These are phyloP conservation scores for Acinonyx jubatus DNA, from an alignment of 2,113 vertebrate genomes.

Conservation along the genomic window DNA sequence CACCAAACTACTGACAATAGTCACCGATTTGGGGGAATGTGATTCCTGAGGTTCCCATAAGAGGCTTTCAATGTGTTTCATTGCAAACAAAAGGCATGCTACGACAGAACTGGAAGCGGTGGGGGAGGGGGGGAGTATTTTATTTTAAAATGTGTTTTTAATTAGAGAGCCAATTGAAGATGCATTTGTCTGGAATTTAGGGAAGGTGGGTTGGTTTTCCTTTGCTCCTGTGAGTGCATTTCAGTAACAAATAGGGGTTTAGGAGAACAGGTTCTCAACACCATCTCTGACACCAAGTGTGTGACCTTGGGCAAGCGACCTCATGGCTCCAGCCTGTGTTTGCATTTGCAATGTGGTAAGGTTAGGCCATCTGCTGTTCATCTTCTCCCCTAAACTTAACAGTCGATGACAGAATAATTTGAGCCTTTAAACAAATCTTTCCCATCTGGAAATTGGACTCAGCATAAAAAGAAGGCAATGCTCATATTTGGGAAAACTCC, in stretches of 20 bases:
- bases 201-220: not conserved
- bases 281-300: not conserved
- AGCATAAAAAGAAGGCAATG: not conserved
- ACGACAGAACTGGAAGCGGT: not conserved
- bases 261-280: not conserved
- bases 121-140: not conserved
- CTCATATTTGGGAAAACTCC: not conserved
- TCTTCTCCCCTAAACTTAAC: not conserved
- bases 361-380: not conserved
- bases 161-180: not conserved
- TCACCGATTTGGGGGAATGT: not conserved
- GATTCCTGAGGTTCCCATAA: not conserved
- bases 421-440: not conserved
- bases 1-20: no score
- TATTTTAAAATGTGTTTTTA: not conserved
- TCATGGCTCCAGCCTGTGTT: not conserved
- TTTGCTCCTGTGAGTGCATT: not conserved
- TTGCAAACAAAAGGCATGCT: not conserved
- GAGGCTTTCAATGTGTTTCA: not conserved
- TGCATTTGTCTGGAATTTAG: not conserved
- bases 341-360: not conserved
- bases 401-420: not conserved
- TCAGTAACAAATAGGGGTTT: not conserved
- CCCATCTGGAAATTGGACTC: not conserved
- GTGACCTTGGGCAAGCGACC: not conserved